phyloP scores from a whole-genome alignment of 2,113 vertebrate species.

The Chloroceryle aenea region DNA sequence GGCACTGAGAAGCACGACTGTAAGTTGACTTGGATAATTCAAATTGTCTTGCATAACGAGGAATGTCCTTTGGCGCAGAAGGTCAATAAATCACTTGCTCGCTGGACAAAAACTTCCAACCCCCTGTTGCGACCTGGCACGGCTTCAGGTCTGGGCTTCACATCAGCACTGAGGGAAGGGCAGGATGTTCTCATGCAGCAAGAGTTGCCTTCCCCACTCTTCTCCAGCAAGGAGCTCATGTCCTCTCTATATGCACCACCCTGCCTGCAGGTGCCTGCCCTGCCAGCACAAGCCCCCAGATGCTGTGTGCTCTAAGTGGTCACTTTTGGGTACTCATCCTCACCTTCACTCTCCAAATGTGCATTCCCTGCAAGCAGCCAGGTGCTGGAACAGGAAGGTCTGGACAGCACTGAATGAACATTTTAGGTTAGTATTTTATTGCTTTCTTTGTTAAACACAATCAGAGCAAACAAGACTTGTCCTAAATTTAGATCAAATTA shows the following conservation, averaged over 20 bases:
- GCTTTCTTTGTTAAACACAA: background rate
- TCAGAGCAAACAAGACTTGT: background rate
- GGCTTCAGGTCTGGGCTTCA: background rate
- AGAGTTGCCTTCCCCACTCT: background rate
- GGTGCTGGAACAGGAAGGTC: background rate
- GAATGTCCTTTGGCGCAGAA: background rate
- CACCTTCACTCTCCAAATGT: background rate
- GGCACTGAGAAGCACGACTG: background rate
- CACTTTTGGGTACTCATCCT: background rate
- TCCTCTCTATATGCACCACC: background rate
- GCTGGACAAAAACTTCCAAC: background rate
- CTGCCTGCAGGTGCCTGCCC: background rate
- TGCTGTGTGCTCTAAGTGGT: background rate
- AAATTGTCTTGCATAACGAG: constrained; percentile 2
- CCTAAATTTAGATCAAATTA: background rate
- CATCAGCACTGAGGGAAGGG: background rate
- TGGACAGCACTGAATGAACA: background rate
- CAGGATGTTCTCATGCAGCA: background rate
- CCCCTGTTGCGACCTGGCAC: background rate
- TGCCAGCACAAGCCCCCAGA: accelerated
- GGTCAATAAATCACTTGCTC: background rate
- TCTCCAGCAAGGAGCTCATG: background rate
- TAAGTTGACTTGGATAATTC: background rate
- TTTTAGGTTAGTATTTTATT: background rate
- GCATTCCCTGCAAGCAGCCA: background rate